Evolutionary conservation across 2,888 invertebrate species (phyloP), one percentile per base, ranked within the genome.

Genomic region (Lapara coniferarum): DNA sequence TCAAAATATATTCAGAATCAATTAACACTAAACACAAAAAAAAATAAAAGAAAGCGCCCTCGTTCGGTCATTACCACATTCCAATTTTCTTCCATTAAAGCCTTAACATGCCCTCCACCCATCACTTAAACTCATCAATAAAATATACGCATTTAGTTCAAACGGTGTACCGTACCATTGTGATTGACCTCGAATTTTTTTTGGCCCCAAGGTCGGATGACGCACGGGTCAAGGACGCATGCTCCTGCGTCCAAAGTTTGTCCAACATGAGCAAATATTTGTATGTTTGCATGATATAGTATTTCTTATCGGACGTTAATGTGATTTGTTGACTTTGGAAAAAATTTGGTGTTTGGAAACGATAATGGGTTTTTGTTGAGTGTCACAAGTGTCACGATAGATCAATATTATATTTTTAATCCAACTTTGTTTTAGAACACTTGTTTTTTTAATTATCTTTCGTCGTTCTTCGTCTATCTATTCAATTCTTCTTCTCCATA

Each of bases 191-290:
- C 63, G 19, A 46, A 12, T 63, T 63, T 63, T 63, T 49, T 52
- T 68, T 52, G 16, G 58, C 10, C 68, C 52, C 68, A 80, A 81
- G 78, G 83, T 72, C 70, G 71, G 71, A 66, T 44, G 67, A 69
- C 59, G 30, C 53, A 55, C 55, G 68, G 83, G 79, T 80, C 81
- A 83, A 82, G 83, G 84, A 66, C 75, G 71, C 49, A 70, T 72
- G 72, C 67, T 74, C 69, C 66, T 75, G 37, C 66, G 72, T 74
- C 78, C 72, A 77, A 71, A 75, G 73, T 83, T 80, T 76, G 76
- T 75, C 71, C 55, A 69, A 53, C 59, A 25, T 69, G 59, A 25
- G 52, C 68, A 69, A 59, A 69, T 53, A 69, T 46, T 59, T 59
- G 68, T 63, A 49, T 58, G 68, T 44, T 58, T 58, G 68, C 16